A percentile compares a stretch with the other conserved stretches of the same genome.
phyloP scores from a whole-genome alignment of 1,140 invertebrate genomes.

The Rhopalosiphum padi region DNA sequence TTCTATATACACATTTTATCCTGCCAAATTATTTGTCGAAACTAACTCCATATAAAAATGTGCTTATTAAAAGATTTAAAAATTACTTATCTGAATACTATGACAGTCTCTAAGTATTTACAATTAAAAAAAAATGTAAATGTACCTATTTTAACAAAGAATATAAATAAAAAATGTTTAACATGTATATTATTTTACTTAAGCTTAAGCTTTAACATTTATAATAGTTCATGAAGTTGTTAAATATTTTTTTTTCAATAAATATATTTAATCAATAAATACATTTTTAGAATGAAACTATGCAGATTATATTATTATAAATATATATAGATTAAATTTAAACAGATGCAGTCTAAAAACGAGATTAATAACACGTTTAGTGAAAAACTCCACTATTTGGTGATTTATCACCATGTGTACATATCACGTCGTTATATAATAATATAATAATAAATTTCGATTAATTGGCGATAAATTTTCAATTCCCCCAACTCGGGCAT shows the following conservation, averaged over 20 bases:
- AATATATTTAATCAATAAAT: background rate
- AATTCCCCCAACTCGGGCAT: background rate
- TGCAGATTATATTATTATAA: background rate
- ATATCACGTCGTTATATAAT: slow-evolving; percentile 30
- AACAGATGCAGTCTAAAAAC: slow-evolving; percentile 5
- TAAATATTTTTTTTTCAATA: background rate
- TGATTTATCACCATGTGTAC: slow-evolving; percentile 49
- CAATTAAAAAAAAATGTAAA: too few species aligned
- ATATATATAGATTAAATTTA: background rate
- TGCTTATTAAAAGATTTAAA: background rate
- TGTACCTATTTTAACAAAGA: too few species aligned
- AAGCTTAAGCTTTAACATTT: background rate
- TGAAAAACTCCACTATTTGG: slow-evolving; percentile 25
- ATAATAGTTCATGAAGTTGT: background rate
- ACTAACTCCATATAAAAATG: background rate
- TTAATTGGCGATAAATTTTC: slow-evolving; percentile 54
- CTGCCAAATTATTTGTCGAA: background rate
- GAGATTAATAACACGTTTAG: slow-evolving; percentile 29
- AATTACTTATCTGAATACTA: background rate
- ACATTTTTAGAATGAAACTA: background rate
- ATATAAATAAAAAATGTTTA: too few species aligned
- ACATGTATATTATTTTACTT: too few species aligned
- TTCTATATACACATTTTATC: background rate
- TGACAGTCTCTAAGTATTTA: too few species aligned
- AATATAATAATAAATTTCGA: slow-evolving; percentile 52